Base-by-base conservation (phyloP, 2,888 invertebrate genomes). In the Rapana venosa region DNA sequence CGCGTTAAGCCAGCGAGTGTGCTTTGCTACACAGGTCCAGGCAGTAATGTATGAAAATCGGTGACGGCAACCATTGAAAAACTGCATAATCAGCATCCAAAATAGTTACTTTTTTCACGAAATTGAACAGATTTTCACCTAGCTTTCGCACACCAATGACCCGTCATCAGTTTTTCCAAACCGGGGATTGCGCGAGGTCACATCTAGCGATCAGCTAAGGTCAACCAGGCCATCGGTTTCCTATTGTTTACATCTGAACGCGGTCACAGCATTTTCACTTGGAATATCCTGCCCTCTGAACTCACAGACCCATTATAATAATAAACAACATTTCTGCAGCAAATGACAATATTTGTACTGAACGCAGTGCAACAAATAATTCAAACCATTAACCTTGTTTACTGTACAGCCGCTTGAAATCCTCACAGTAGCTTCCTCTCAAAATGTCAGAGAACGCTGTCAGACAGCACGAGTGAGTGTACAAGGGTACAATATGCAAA, bases 31-130 rank as follows among this genome's bases (percentile, higher is more conserved):
- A 47, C 47, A 47, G 47, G 47, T 47, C 47, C 70, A n/a, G 35
- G 36, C n/a, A 74, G 5, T 86, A 86, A 86, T 58, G 30, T 86
- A 86, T 86, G 86, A 86, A 86, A 35, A 66, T 86, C 86, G 86
- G 86, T 86, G 66, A 66, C n/a, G 87, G 47, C 87, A 74, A 47
- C 87, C 87, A 87, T 87, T 87, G 87, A 87, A 87, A 87, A 87
- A 87, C 87, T 87, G 87, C 87, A 87, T 87, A 87, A 87, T 87
- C 70, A 87, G 87, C 87, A 87, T 47, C 87, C 6, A 58, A 58
- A 58, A 81, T 61, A 61, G 15, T 61, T 61, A 20, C 22, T 61
- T 61, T 22, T 61, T 22, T 61, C 74, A 22, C n/a, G 74, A n/a
- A 22, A n/a, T n/a, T 30, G 26, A 22, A 17, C 11, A 30, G n/a